These are phyloP conservation scores for Nomada ferruginata DNA, from an alignment of 2,888 invertebrate species.

Conservation along the genomic window DNA sequence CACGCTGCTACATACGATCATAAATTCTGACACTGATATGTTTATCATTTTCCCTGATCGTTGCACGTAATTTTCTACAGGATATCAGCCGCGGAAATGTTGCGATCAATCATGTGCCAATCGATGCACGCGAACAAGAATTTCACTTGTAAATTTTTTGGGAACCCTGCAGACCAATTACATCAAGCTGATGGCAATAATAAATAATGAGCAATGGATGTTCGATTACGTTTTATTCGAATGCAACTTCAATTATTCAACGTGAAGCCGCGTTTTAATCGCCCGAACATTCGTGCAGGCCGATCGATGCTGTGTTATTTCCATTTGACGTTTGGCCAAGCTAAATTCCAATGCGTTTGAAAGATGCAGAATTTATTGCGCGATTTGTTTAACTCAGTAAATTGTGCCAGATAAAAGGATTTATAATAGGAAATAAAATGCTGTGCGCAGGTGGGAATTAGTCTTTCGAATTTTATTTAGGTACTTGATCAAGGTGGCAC, in stretches of 20 bases:
- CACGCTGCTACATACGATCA: constrained; percentile 74
- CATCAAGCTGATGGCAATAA: neutral
- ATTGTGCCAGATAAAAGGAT: neutral
- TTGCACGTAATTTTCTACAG: neutral
- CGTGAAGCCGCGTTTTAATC: neutral
- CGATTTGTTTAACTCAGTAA: no score
- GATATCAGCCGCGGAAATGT: neutral
- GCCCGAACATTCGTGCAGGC: neutral
- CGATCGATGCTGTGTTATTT: constrained; percentile 9
- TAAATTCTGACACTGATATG: constrained; percentile 73
- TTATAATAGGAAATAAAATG: constrained; percentile 36
- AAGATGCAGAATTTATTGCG: neutral
- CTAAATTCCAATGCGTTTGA: neutral
- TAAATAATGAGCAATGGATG: neutral
- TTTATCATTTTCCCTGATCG: constrained; percentile 68
- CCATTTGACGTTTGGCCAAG: neutral
- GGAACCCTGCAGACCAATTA: neutral
- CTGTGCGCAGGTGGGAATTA: constrained; percentile 58
- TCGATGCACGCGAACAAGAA: neutral
- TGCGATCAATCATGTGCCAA: neutral
- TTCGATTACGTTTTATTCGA: neutral
- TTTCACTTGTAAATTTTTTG: constrained; percentile 51
- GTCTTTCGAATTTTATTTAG: neutral
- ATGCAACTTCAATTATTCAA: constrained; percentile 33
- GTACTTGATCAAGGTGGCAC: neutral